phyloP scores from a whole-genome alignment of 2,113 vertebrate genomes.

The Bubo bubo region DNA sequence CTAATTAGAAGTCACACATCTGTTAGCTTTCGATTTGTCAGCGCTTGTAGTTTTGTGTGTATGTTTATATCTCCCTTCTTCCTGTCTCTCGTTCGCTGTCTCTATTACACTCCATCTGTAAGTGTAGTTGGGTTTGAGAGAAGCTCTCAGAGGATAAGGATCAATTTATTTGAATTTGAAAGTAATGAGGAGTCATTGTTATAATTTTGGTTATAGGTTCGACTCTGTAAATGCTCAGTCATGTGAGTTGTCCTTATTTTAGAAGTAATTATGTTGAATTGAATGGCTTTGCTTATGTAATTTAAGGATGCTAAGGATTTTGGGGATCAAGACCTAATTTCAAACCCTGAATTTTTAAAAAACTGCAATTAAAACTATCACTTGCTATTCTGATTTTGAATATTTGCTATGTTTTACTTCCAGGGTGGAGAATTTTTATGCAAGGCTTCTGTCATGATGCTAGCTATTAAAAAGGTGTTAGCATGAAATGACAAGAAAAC shows the following conservation, averaged over 20 bases:
- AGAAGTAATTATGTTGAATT: conserved; percentile 44
- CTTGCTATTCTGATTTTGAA: conserved; percentile 35
- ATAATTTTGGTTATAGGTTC: conserved; percentile 53
- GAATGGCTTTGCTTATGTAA: conserved; percentile 46
- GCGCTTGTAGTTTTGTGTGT: conserved; percentile 58
- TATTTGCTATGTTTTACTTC: conserved; percentile 47
- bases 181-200: conserved; percentile 66
- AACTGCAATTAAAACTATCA: conserved; percentile 28
- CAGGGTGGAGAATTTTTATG: neutral
- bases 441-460: conserved; percentile 27
- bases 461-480: conserved; percentile 60
- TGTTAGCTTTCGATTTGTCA: conserved; percentile 81
- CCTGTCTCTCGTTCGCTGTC: neutral
- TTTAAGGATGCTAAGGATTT: conserved; percentile 58
- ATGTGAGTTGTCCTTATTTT: conserved; percentile 62
- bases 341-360: conserved; percentile 31
- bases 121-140: conserved; percentile 37
- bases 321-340: conserved; percentile 61
- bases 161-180: conserved; percentile 58
- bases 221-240: conserved; percentile 47
- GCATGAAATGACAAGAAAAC: conserved; percentile 59
- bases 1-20: conserved; percentile 85
- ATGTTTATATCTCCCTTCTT: conserved; percentile 19
- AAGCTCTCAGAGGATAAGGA: conserved; percentile 53
- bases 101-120: conserved; percentile 11